These are phyloP conservation scores for Sciurus niger DNA, from an alignment of 2,113 vertebrate species.

Conservation along the genomic window DNA sequence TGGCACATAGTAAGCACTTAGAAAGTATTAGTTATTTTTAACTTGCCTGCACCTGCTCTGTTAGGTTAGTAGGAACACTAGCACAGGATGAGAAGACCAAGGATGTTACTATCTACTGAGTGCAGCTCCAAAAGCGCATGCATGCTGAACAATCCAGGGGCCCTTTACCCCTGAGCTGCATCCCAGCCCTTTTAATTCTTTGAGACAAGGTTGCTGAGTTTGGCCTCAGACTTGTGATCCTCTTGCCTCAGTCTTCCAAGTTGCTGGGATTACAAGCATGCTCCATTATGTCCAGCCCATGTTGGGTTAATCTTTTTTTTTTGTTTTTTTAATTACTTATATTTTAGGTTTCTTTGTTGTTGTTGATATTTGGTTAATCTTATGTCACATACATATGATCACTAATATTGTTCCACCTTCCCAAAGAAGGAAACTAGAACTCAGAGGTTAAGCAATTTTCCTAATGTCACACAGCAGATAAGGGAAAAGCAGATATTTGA, in stretches of 20 bases:
- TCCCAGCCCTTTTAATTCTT: too few species aligned
- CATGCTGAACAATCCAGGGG: not conserved
- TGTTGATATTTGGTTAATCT: not conserved
- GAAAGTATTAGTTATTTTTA: not conserved
- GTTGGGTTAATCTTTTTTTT: too few species aligned
- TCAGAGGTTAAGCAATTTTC: constrained; percentile 8
- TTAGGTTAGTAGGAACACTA: not conserved
- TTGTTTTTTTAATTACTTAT: too few species aligned
- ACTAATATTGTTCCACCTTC: not conserved
- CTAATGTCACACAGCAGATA: not conserved
- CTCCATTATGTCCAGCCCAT: too few species aligned
- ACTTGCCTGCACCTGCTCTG: not conserved
- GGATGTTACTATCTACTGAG: not conserved
- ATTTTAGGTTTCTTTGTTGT: too few species aligned
- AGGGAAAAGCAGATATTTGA: not conserved
- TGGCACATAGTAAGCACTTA: not conserved
- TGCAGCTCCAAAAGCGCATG: not conserved
- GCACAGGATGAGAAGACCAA: not conserved
- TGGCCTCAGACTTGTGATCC: too few species aligned
- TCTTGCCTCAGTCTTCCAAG: too few species aligned
- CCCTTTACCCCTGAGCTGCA: too few species aligned
- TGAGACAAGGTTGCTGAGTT: too few species aligned
- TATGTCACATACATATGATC: not conserved
- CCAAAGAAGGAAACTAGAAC: not conserved
- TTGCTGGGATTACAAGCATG: too few species aligned